Conservation (phyloP, 2,888 invertebrate species). For the Pterostichus niger region DNA sequence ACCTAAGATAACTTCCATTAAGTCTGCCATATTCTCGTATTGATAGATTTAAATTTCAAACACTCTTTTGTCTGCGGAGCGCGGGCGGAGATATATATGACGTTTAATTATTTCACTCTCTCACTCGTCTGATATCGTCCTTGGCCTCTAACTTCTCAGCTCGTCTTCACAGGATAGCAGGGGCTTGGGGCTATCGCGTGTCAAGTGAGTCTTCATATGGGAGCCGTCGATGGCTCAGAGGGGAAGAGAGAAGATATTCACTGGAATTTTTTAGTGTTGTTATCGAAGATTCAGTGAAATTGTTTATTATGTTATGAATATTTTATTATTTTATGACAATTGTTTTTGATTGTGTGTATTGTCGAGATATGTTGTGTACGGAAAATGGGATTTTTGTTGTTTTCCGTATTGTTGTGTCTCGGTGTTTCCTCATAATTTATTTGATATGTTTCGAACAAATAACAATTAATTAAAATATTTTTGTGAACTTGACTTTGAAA, state of each 20-base stretch:
- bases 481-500: too few species aligned
- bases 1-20: background rate
- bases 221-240: too few species aligned
- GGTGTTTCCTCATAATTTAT: too few species aligned
- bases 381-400: constrained; percentile 12
- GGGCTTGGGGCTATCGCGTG: too few species aligned
- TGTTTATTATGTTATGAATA: background rate
- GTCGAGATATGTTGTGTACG: too few species aligned
- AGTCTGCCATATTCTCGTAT: background rate
- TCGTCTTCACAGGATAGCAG: background rate
- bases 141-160: constrained; percentile 3
- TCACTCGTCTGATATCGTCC: background rate
- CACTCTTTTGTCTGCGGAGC: background rate
- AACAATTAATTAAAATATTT: too few species aligned
- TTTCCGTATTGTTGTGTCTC: background rate
- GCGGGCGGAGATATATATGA: background rate
- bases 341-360: too few species aligned
- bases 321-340: too few species aligned
- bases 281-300: background rate
- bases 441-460: too few species aligned
- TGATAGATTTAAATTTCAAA: background rate
- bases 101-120: background rate
- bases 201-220: too few species aligned
- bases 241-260: too few species aligned
- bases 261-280: background rate